Conservation (phyloP, 1,140 invertebrate genomes). For the Drosophila hydei region DNA sequence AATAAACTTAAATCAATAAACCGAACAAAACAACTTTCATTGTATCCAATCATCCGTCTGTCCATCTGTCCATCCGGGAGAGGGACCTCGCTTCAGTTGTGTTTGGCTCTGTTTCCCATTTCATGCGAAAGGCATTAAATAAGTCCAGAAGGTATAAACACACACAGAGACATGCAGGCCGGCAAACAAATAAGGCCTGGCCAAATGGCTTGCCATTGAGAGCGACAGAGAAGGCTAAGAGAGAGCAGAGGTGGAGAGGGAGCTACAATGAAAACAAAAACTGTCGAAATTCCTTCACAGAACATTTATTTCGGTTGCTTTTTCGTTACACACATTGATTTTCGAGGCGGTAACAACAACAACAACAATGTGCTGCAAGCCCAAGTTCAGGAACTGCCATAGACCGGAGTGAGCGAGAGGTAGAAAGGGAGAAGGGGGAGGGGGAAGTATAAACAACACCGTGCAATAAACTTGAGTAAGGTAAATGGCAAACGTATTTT, state of each 20-base stretch:
- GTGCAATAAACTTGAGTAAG: conserved; percentile 73
- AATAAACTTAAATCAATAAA: conserved; percentile 78
- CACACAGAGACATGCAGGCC: conserved; percentile 25
- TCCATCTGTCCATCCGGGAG: conserved; percentile 23
- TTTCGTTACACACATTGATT: conserved; percentile 83
- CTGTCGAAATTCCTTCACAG: conserved; percentile 83
- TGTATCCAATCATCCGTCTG: conserved; percentile 33
- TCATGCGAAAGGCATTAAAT: conserved; percentile 76
- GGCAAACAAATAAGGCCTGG: conserved; percentile 66
- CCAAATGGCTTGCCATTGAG: conserved; percentile 63
- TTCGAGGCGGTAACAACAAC: conserved; percentile 51
- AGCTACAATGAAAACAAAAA: conserved; percentile 60
- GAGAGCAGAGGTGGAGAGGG: neutral
- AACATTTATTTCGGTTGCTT: conserved; percentile 82
- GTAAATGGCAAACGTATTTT: conserved; percentile 66
- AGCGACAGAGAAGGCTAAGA: conserved; percentile 24
- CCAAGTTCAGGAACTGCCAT: neutral
- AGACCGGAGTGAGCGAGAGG: neutral
- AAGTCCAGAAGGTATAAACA: conserved; percentile 80
- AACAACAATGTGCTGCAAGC: conserved; percentile 4
- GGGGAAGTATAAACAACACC: conserved; percentile 21
- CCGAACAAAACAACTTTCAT: conserved; percentile 64
- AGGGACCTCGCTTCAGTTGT: conserved; percentile 32
- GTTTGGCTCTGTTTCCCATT: conserved; percentile 70
- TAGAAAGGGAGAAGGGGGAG: neutral